Evolutionary conservation across 2,888 invertebrate species (phyloP).

Genomic region (Drosophila recens): DNA sequence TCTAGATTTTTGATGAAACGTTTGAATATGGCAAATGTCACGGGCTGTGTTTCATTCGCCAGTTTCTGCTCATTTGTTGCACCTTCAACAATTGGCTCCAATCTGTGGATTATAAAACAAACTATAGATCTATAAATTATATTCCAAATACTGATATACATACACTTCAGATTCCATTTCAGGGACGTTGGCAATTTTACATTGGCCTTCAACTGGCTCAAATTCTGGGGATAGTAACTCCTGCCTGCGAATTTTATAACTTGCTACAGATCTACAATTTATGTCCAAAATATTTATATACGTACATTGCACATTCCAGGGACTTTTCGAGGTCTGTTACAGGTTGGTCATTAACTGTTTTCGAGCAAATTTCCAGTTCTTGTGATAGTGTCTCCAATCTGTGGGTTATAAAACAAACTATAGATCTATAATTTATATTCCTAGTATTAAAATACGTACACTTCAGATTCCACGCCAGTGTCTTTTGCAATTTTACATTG

Average conservation of each 20-base stretch:
- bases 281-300: too few relatives aligned
- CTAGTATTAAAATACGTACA: slow-evolving; percentile 8
- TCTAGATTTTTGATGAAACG: slow-evolving; percentile 35
- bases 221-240: not conserved
- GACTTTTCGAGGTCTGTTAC: not conserved
- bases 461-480: not conserved
- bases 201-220: not conserved
- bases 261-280: too few relatives aligned
- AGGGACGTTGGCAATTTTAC: not conserved
- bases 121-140: not conserved
- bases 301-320: too few relatives aligned
- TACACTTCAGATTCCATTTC: slow-evolving; percentile 9
- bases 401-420: not conserved
- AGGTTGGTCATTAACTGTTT: not conserved
- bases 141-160: not conserved
- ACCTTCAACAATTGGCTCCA: not conserved
- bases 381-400: not conserved
- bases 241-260: too few relatives aligned
- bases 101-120: not conserved
- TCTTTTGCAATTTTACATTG: not conserved
- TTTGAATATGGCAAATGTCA: slow-evolving; percentile 6
- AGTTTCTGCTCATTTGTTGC: not conserved
- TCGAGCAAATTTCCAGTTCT: too few relatives aligned
- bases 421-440: not conserved
- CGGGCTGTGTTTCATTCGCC: not conserved